Evolutionary conservation across 2,888 invertebrate species (phyloP), one percentile per base, ranked within the genome.

Genomic region (Pristionchus japonicus): DNA sequence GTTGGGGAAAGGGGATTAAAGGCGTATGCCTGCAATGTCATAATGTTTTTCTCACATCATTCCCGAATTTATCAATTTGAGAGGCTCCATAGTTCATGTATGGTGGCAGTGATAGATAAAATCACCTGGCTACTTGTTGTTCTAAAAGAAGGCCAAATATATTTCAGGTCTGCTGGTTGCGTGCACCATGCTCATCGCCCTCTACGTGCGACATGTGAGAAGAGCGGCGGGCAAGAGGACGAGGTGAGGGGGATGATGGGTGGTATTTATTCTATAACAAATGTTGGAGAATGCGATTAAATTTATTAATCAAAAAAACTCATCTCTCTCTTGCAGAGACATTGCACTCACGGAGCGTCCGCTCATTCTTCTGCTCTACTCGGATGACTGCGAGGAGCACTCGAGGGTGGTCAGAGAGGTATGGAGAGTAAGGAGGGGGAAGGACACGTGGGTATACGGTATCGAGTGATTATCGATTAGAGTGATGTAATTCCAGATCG

Each of bases 331-430:
- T 70, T 86, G 34, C 47, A 86, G 86, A 20, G 86, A 86, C 47
- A 86, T 86, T 37, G 37, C 70, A 23, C 70, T 86, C 31, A 37
- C 49, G 0, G 57, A 87, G 23, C 88, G 88, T 13, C 92, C 92
- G n/a, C 86, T 64, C 27, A 89, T 90, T 17, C 89, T 92, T 27
- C 57, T 93, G 11, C 86, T 93, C n/a, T 93, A 93, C 89, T 91
- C 92, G 34, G 92, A 93, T 89, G 93, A 93, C 82, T 91, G 90
- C 67, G 89, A 88, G 20, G 87, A 89, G 83, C 93, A 93, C 88
- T 89, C 88, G n/a, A 61, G 89, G 0, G 90, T 89, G n/a, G 92
- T 92, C n/a, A 47, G 74, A 23, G 84, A 88, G 37, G 85, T 85
- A 40, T n/a, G 64, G 6, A 9, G 43, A 43, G 61, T 34, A 49